Conservation (phyloP, 2,113 vertebrate species). For the Actinemys pallida region DNA sequence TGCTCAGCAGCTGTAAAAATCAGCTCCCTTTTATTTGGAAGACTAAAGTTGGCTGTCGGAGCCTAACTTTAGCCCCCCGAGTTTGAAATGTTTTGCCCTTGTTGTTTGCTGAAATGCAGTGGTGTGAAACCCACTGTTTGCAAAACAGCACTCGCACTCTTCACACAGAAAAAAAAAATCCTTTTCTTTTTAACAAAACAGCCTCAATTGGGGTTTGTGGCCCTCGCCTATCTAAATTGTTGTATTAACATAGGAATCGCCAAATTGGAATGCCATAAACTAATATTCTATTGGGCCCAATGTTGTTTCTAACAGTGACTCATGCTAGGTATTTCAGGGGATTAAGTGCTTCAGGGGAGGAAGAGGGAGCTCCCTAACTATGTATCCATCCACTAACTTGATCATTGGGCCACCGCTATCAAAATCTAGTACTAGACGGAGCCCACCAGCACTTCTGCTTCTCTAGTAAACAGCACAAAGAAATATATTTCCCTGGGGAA, state of each 20-base stretch:
- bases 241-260: constrained; percentile 44
- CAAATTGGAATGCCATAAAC: constrained; percentile 36
- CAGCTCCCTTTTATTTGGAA: background rate
- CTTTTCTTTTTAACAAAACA: constrained; percentile 1
- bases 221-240: constrained; percentile 14
- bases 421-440: constrained; percentile 38
- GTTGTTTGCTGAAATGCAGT: background rate
- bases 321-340: constrained; percentile 46
- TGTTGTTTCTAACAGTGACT: constrained; percentile 40
- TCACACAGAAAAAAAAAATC: accelerated
- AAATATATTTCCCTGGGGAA: constrained; percentile 1
- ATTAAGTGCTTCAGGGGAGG: constrained; percentile 46
- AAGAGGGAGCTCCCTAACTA: background rate
- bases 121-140: background rate
- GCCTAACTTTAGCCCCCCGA: background rate
- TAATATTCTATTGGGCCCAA: constrained; percentile 52
- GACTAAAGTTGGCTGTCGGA: constrained; percentile 1
- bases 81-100: background rate
- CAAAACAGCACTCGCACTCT: background rate
- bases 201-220: background rate
- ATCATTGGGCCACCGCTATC: constrained; percentile 29
- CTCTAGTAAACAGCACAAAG: constrained; percentile 27
- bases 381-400: background rate
- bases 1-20: constrained; percentile 12
- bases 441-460: constrained; percentile 23